Conservation (phyloP, 2,888 invertebrate genomes). For the Xanthorhoe spadicearia region DNA sequence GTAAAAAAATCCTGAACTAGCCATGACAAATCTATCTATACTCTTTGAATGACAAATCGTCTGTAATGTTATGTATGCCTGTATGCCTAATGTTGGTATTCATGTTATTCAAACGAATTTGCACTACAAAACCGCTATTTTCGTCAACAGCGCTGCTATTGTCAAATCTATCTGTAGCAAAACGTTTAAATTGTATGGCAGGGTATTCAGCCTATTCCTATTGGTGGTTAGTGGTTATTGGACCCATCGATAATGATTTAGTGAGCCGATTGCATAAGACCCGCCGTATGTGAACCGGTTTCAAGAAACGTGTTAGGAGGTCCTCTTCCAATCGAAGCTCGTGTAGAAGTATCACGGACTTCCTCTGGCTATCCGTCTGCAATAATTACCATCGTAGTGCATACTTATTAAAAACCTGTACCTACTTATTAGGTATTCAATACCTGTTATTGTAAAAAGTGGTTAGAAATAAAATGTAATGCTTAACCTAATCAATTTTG, state of each 20-base stretch:
- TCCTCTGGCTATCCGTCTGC: slow-evolving; percentile 31
- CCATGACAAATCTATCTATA: not conserved
- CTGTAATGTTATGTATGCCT: no score
- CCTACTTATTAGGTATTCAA: not conserved
- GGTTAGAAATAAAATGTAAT: not conserved
- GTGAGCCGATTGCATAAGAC: slow-evolving; percentile 76
- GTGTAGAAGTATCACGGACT: slow-evolving; percentile 38
- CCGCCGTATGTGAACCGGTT: slow-evolving; percentile 78
- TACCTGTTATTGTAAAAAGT: not conserved
- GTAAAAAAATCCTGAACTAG: not conserved
- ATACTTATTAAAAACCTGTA: not conserved
- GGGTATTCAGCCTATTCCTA: slow-evolving; percentile 10
- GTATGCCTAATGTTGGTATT: not conserved
- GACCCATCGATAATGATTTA: slow-evolving; percentile 57
- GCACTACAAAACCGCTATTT: slow-evolving; percentile 26
- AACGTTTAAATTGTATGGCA: slow-evolving; percentile 16
- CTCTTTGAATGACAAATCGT: no score
- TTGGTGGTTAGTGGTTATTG: slow-evolving; percentile 24
- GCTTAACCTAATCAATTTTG: not conserved
- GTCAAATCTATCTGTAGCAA: slow-evolving; percentile 1
- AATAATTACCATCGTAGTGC: slow-evolving; percentile 1
- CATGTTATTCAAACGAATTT: slow-evolving; percentile 15
- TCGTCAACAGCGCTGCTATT: slow-evolving; percentile 16
- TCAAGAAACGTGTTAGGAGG: slow-evolving; percentile 81
- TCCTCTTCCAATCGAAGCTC: slow-evolving; percentile 59